Conservation (phyloP, 2,888 invertebrate genomes). For the Mesopsocus fuscifrons region DNA sequence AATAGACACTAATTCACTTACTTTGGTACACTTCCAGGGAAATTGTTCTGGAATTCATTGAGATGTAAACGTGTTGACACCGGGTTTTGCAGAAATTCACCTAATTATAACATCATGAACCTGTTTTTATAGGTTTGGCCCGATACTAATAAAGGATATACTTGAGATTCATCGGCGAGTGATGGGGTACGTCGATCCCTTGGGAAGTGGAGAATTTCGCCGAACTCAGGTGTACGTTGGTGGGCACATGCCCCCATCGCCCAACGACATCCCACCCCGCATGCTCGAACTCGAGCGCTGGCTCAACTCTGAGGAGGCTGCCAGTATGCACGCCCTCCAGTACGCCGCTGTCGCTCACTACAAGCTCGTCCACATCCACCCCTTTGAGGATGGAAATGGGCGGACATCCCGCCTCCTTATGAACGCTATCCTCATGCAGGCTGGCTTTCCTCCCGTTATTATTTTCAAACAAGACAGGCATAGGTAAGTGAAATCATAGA, state of each 20-base stretch:
- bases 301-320: slow-evolving; percentile 76
- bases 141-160: slow-evolving; percentile 67
- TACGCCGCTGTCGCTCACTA: slow-evolving; percentile 93
- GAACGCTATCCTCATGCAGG: slow-evolving; percentile 89
- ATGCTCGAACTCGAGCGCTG: slow-evolving; percentile 84
- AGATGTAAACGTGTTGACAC: no score
- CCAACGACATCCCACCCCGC: slow-evolving; percentile 56
- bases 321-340: slow-evolving; percentile 74
- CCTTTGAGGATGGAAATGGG: slow-evolving; percentile 93
- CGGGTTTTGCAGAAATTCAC: no score
- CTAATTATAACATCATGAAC: neutral
- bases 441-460: slow-evolving; percentile 90
- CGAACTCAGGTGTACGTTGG: slow-evolving; percentile 87
- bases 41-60: slow-evolving; percentile 3
- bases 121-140: slow-evolving; percentile 42
- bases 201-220: slow-evolving; percentile 75
- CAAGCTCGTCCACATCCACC: slow-evolving; percentile 91
- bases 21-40: slow-evolving; percentile 6
- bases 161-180: slow-evolving; percentile 83
- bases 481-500: no score
- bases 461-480: slow-evolving; percentile 66
- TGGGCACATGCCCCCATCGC: slow-evolving; percentile 81
- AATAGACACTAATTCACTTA: no score
- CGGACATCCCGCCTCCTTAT: slow-evolving; percentile 86
- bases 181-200: slow-evolving; percentile 84